phyloP scores from a whole-genome alignment of 2,888 invertebrate species.

The Hydropsyche betteni region DNA sequence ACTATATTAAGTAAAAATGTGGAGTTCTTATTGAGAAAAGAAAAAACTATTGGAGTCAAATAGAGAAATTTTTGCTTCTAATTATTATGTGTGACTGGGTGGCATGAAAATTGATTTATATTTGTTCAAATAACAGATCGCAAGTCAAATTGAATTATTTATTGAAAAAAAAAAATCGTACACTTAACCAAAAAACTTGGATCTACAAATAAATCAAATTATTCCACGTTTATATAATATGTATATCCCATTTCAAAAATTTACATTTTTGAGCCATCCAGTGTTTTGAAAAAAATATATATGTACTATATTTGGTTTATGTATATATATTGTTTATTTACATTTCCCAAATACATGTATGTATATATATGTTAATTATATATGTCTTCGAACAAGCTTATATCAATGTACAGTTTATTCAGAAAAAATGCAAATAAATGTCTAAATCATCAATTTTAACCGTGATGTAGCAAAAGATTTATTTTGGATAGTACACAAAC shows the following conservation, averaged over 20 bases:
- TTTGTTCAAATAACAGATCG: too few species aligned
- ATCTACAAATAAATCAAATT: too few species aligned
- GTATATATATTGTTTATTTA: constrained; percentile 6
- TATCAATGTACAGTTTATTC: constrained; percentile 51
- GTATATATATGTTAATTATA: constrained; percentile 41
- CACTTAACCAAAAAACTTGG: too few species aligned
- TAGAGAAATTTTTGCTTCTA: constrained; percentile 46
- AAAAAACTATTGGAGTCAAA: constrained; percentile 38
- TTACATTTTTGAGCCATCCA: too few species aligned
- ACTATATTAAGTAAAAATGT: constrained; percentile 39
- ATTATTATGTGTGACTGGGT: neutral
- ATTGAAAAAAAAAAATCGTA: too few species aligned
- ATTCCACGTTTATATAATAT: too few species aligned
- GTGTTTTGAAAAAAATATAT: too few species aligned
- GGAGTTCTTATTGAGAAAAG: constrained; percentile 37
- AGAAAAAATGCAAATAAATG: constrained; percentile 45
- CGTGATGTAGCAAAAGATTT: constrained; percentile 49
- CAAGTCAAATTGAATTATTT: too few species aligned
- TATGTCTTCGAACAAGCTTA: constrained; percentile 49
- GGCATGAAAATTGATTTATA: too few species aligned
- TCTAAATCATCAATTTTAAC: constrained; percentile 45
- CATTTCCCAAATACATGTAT: constrained; percentile 7
- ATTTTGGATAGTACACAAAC: constrained; percentile 51
- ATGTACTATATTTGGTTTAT: neutral
- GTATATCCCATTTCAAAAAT: too few species aligned